These are phyloP conservation scores for Morinoia aosen DNA, from an alignment of 2,888 invertebrate genomes.

Conservation along the genomic window DNA sequence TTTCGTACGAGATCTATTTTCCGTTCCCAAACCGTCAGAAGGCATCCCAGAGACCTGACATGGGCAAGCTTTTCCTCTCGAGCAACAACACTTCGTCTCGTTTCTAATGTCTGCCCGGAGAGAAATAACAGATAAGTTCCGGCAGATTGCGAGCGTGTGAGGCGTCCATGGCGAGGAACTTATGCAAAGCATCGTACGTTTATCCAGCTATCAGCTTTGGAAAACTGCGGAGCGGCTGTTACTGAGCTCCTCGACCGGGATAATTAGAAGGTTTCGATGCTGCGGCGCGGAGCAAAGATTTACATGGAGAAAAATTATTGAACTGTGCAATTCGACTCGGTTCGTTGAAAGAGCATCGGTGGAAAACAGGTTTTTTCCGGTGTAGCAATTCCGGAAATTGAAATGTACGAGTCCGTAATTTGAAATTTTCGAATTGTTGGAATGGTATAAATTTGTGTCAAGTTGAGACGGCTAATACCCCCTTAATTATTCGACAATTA, in stretches of 20 bases:
- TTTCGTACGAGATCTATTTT: background rate
- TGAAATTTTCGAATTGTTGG: background rate
- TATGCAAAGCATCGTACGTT: background rate
- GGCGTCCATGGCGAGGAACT: background rate
- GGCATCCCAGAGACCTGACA: background rate
- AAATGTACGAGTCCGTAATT: background rate
- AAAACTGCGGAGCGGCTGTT: background rate
- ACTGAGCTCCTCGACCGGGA: background rate
- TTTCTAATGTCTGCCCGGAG: background rate
- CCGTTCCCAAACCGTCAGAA: background rate
- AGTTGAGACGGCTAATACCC: background rate
- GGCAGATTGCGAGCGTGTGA: background rate
- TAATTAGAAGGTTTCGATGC: background rate
- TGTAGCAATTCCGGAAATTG: background rate
- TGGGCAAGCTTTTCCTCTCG: background rate
- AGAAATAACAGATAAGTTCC: background rate
- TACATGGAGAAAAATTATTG: background rate
- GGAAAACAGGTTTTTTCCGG: background rate
- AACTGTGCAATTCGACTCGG: background rate
- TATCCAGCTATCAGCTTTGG: background rate
- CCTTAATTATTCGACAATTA: background rate
- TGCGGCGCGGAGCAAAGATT: background rate
- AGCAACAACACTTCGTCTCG: background rate
- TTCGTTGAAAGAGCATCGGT: background rate
- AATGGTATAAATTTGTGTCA: background rate